phyloP scores from a whole-genome alignment of 2,888 invertebrate species.

The Parnassius mnemosyne region DNA sequence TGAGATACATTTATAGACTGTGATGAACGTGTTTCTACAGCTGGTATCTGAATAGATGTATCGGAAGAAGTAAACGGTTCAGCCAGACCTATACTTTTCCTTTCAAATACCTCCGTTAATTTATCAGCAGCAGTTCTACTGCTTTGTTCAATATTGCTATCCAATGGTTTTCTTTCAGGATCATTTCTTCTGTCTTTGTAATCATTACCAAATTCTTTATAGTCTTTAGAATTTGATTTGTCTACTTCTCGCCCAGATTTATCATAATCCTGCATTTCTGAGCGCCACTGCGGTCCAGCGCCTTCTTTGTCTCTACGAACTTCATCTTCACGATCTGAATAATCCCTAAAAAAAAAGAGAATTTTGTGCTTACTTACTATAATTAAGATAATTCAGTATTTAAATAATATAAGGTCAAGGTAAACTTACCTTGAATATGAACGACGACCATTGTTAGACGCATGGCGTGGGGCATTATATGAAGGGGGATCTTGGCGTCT shows the following conservation, averaged over 20 bases:
- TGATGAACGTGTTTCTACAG: constrained; percentile 73
- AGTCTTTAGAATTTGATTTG: constrained; percentile 75
- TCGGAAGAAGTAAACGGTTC: constrained; percentile 59
- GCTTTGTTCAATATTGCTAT: constrained; percentile 55
- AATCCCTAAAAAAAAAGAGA: constrained; percentile 57
- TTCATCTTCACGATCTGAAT: constrained; percentile 74
- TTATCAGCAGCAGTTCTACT: constrained; percentile 73
- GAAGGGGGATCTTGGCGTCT: constrained; percentile 63
- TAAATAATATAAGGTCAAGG: not conserved
- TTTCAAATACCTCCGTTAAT: constrained; percentile 73
- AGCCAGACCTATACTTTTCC: constrained; percentile 66
- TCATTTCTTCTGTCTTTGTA: constrained; percentile 77
- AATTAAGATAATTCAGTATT: constrained; percentile 5
- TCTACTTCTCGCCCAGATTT: constrained; percentile 66
- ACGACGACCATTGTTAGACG: constrained; percentile 65
- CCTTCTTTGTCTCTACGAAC: constrained; percentile 70
- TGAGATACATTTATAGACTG: constrained; percentile 60
- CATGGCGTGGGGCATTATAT: constrained; percentile 67
- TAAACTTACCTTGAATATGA: constrained; percentile 65
- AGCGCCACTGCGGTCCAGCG: constrained; percentile 70
- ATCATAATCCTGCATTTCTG: constrained; percentile 76
- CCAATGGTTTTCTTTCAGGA: constrained; percentile 65
- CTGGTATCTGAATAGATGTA: constrained; percentile 42
- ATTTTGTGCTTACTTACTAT: not conserved
- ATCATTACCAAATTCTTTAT: constrained; percentile 69